A percentile compares a stretch with the other conserved stretches of the same genome.
Evolutionary conservation across 2,888 invertebrate species (phyloP).

Genomic region (Stenichneumon culpator): DNA sequence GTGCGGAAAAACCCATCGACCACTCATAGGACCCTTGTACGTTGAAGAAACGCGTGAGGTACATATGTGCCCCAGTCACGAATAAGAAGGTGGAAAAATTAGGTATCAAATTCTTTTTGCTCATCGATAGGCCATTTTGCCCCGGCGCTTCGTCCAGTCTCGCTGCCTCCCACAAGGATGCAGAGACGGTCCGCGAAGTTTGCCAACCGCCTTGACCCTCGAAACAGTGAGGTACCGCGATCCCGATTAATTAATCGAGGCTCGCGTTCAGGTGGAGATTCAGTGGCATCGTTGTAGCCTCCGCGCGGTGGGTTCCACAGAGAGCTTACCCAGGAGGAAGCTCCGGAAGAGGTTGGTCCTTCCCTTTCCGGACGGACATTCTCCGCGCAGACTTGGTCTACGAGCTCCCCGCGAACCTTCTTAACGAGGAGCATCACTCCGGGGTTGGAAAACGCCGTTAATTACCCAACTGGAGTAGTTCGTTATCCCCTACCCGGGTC

Average conservation of each 20-base stretch:
- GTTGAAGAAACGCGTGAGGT: no score
- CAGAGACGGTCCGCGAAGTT: conserved; percentile 58
- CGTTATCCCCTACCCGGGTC: conserved; percentile 77
- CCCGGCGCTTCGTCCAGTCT: not conserved
- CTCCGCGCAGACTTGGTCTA: conserved; percentile 68
- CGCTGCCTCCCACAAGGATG: conserved; percentile 30
- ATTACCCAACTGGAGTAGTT: conserved; percentile 81
- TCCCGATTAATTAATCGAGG: conserved; percentile 66
- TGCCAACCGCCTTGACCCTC: conserved; percentile 55
- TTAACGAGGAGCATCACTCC: conserved; percentile 84
- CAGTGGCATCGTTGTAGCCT: not conserved
- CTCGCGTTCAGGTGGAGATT: conserved; percentile 41
- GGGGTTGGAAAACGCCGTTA: conserved; percentile 83
- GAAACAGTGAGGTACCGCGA: conserved; percentile 38
- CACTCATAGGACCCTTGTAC: no score
- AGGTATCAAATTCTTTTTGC: no score
- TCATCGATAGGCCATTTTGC: not conserved
- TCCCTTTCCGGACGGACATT: conserved; percentile 60
- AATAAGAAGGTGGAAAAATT: no score
- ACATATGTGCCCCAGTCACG: no score
- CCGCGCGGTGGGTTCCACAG: not conserved
- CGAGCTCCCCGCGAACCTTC: conserved; percentile 74
- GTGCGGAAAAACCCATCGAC: no score
- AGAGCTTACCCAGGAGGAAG: conserved; percentile 23
- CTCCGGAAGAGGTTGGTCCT: conserved; percentile 47